Base-by-base conservation (phyloP, 2,888 invertebrate genomes). In the Drosophila affinis region DNA sequence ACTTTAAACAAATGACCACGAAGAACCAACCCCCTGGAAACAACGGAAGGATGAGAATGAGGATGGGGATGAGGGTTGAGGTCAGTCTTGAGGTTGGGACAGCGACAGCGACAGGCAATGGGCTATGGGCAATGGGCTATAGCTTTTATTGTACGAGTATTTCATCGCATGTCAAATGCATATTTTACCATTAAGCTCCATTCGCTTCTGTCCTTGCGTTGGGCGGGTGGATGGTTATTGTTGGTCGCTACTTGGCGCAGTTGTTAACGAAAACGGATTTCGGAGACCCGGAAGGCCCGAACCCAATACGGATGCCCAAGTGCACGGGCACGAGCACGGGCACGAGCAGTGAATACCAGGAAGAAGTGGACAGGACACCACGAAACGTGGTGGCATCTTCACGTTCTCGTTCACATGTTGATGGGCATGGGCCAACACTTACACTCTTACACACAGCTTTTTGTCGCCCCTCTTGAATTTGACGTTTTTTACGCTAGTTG, bases 111-210 rank as follows among this genome's bases (percentile, higher is more conserved):
- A 7, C 29, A 14, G 47, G 58, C 58, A 58, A 44, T 58, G 57
- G 57, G 21, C 27, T 7, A 7, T 57, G 47, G 57, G 29, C 57
- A 57, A 39, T 58, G 57, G 57, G 18, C 27, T 7, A 32, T 56
- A 44, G 32, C 27, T 44, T 54, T 70, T 75, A 75, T 79, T 67
- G 64, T 60, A 64, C 67, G 73, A 64, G 68, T 77, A 57, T 54
- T 76, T 62, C 63, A 68, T 79, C 65, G 83, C 88, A 75, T 83
- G 85, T 85, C 85, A 81, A 85, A 81, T 87, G 81, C 85, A 85
- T 85, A 79, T 82, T 72, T 75, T 57, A 74, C 53, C 70, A 72
- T 67, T 62, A 62, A 75, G 71, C 62, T 47, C 47, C 58, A 49
- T 69, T 69, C 59, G 56, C 57, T 58, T 65, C 52, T 52, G 70